Base-by-base conservation (phyloP, 1,140 invertebrate species). In the Diprion similis region DNA sequence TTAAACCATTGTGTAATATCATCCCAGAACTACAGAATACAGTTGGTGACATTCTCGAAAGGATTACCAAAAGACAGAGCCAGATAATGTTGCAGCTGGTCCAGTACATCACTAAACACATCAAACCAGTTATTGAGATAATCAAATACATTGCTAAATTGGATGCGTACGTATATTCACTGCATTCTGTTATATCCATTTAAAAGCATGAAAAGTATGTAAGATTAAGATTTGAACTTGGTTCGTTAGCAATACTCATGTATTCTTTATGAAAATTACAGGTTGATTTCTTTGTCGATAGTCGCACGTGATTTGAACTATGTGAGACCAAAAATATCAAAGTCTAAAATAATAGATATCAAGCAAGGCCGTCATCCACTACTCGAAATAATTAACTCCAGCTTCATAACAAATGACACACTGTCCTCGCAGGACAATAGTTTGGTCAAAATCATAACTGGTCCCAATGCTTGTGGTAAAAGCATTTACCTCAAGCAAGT, bases 401-500 rank as follows among this genome's bases (percentile, higher is more conserved):
- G 89, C 71, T 96, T 93, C 84, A 92, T 97, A 3, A 89, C 94
- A 0, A 97, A 97, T 84, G 90, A 94, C 79, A 90, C 91, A 1
- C 78, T 84, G 66, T 93, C 92, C 66, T 90, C 90, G 13, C 80
- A 82, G 1, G 81, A 82, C 8, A 78, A 87, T 10, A 90, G 90
- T 11, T 90, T 91, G 72, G 90, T 97, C 2, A 95, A 95, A 82
- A 89, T 98, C 46, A 81, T 98, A 13, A 96, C 95, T 2, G 95
- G 96, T 1, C 95, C 96, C 1, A 98, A 98, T 87, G 92, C 95
- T 10, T 95, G 95, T 83, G 97, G 97, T 0, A 99, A 99, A 87
- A 97, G 94, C 78, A 91, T 97, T 37, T 98, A 96, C 83, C 89
- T 98, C 77, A 97, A 96, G 87, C 94, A 96, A 87, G 90, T 94